Base-by-base conservation (phyloP, 1,140 invertebrate genomes). In the Psilanteris sp. region DNA sequence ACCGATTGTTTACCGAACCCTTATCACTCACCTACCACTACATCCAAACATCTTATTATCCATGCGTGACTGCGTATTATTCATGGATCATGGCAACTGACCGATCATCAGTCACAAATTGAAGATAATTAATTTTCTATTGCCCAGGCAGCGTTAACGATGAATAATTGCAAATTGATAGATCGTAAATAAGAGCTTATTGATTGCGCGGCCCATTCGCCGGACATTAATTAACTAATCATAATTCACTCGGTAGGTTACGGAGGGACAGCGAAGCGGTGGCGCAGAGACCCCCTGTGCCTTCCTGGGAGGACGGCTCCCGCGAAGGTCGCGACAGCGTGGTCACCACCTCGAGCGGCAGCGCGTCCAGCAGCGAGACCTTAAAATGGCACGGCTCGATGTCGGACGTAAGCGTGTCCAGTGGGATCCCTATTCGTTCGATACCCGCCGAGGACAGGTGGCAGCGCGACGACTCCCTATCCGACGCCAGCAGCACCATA, bases 351-450 rank as follows among this genome's bases (percentile, higher is more conserved):
- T 92, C 91, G 44, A 92, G 91, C 15, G 91, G 92, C 18, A 92
- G 91, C 81, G 93, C 92, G 27, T 94, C 93, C 29, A 94, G 93
- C 20, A 93, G 93, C 74, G 94, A 95, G 79, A 95, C 94, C 4
- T 85, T 95, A 1, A 95, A 95, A 86, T 95, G 94, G 94, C 92
- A 94, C 76, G 93, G 93, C 14, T 94, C 93, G 3, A 92, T 93
- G 88, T 93, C 93, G 79, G 93, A 94, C 79, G 90, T 94, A 5
- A 94, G 93, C 62, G 91, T 93, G 11, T 90, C 92, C 3, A 92
- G 91, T 24, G 86, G 85, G 0, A 70, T 87, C 24, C 83, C 84
- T 1, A 59, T 78, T n/a, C 80, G 85, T n/a, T 83, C 81, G 14
- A 5, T 68, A 52, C 44, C 34, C 29, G 6, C 68, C 46, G 79